These are phyloP conservation scores for Eupithecia dodoneata DNA, from an alignment of 2,888 invertebrate species.

Conservation along the genomic window DNA sequence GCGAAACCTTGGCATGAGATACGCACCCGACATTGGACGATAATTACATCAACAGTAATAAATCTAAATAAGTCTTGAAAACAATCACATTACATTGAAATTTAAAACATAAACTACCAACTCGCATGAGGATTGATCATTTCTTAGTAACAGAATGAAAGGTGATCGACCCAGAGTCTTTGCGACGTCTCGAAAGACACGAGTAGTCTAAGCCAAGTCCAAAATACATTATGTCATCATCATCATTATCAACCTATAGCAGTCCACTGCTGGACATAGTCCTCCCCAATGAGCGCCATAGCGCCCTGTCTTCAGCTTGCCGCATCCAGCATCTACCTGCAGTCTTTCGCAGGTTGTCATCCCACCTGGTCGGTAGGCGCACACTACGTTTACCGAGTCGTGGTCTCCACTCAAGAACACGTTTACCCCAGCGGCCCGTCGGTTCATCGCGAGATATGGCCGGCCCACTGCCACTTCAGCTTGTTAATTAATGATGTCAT, in stretches of 20 bases:
- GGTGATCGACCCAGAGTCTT: slow-evolving; percentile 2
- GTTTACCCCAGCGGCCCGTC: too few relatives aligned
- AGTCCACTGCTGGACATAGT: too few relatives aligned
- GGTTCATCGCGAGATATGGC: too few relatives aligned
- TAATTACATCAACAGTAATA: not conserved
- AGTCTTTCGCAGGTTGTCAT: too few relatives aligned
- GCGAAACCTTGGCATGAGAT: not conserved
- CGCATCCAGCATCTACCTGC: too few relatives aligned
- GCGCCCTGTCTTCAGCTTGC: too few relatives aligned
- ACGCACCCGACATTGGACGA: not conserved
- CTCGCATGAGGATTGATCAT: not conserved
- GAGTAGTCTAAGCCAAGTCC: slow-evolving; percentile 13
- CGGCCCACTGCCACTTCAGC: too few relatives aligned
- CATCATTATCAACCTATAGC: too few relatives aligned
- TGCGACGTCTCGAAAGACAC: not conserved
- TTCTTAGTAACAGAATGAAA: not conserved
- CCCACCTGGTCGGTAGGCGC: too few relatives aligned
- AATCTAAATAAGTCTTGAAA: not conserved
- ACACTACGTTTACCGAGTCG: too few relatives aligned
- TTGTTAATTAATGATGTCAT: slow-evolving; percentile 9
- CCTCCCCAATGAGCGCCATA: too few relatives aligned
- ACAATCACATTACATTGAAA: not conserved
- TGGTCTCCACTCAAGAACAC: too few relatives aligned
- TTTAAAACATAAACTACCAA: not conserved
- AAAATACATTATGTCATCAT: not conserved